These are phyloP conservation scores for Unio pictorum DNA, from an alignment of 2,888 invertebrate species.

Conservation along the genomic window DNA sequence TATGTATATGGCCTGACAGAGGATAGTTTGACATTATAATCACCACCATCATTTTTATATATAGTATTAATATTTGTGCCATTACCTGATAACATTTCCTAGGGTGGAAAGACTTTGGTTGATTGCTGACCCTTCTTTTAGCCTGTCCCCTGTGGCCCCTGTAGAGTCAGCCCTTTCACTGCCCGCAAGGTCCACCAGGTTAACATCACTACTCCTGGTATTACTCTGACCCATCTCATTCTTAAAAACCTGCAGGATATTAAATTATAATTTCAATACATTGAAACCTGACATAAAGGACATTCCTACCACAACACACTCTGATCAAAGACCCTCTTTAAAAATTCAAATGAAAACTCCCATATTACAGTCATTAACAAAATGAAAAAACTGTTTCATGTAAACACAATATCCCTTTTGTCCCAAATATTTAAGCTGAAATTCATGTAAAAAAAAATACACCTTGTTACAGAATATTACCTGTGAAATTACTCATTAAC, in stretches of 20 bases:
- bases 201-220: conserved; percentile 59
- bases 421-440: too few species aligned
- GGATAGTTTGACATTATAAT: not conserved
- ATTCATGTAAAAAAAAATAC: too few species aligned
- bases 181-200: conserved; percentile 61
- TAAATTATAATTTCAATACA: not conserved
- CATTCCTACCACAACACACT: too few species aligned
- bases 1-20: not conserved
- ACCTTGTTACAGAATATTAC: too few species aligned
- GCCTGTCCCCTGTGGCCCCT: conserved; percentile 60
- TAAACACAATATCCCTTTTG: too few species aligned
- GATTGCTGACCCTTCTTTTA: conserved; percentile 62
- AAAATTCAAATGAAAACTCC: too few species aligned
- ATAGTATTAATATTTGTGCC: too few species aligned
- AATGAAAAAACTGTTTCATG: too few species aligned
- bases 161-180: conserved; percentile 59
- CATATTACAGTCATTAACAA: too few species aligned
- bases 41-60: not conserved
- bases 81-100: conserved; percentile 62
- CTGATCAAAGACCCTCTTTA: too few species aligned
- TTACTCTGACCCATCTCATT: conserved; percentile 54
- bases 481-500: too few species aligned
- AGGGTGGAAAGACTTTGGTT: conserved; percentile 60
- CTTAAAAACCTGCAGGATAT: conserved; percentile 41
- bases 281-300: too few species aligned